phyloP scores from a whole-genome alignment of 2,888 invertebrate genomes.

The Thelaira solivaga region DNA sequence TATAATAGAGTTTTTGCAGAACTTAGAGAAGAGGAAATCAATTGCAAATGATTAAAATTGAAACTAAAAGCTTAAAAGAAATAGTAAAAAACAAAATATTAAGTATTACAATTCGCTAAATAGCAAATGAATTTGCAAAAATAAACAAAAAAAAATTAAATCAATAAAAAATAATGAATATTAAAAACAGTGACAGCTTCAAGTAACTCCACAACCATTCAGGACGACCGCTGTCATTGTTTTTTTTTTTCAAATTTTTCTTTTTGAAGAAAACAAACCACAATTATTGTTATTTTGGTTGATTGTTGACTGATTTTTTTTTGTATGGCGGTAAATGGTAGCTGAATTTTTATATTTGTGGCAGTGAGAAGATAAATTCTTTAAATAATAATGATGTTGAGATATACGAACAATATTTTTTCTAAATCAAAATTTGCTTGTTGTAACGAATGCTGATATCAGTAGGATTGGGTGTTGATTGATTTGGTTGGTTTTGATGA shows the following conservation, averaged over 20 bases:
- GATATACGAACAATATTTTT: conserved; percentile 40
- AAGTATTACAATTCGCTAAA: conserved; percentile 30
- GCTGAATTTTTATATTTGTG: conserved; percentile 60
- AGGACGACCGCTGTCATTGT: conserved; percentile 30
- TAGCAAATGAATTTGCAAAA: conserved; percentile 40
- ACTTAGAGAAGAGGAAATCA: conserved; percentile 2
- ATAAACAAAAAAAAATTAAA: conserved; percentile 13
- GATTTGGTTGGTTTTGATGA: conserved; percentile 55
- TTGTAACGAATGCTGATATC: conserved; percentile 56
- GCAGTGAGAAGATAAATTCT: conserved; percentile 57
- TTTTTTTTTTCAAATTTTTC: no score
- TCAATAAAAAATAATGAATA: conserved; percentile 30
- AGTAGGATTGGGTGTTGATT: conserved; percentile 57
- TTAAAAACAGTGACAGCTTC: conserved; percentile 48
- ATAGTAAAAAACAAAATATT: conserved; percentile 1
- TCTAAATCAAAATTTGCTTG: conserved; percentile 48
- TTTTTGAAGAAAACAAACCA: conserved; percentile 59
- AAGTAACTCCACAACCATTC: neutral
- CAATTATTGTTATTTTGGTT: conserved; percentile 60
- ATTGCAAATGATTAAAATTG: conserved; percentile 24
- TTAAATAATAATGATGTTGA: conserved; percentile 64
- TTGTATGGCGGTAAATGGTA: conserved; percentile 63
- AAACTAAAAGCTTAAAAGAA: conserved; percentile 8
- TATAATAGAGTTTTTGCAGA: conserved; percentile 42
- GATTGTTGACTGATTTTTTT: conserved; percentile 47